Base-by-base conservation (phyloP, 2,797 vertebrate species). In the Gila robusta region DNA sequence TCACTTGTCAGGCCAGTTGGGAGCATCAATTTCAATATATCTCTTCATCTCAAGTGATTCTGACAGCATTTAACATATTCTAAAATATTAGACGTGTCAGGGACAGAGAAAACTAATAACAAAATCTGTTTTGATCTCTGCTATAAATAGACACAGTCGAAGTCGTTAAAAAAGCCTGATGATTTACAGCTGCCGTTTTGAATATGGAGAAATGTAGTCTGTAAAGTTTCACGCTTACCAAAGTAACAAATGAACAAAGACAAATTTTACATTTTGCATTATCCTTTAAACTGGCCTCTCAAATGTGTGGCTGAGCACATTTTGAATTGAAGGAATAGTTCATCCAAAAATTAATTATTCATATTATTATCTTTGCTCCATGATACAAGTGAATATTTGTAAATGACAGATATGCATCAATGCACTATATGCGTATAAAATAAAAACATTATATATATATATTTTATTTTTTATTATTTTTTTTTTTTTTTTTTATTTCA, bases 21-120 rank as follows among this genome's bases (percentile, higher is more conserved):
- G 41, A 86, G 44, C 59, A 79, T 86, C 87, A 73, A 66, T 85
- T 86, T 88, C 56, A 86, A 85, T 56, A 79, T 54, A 78, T 71
- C 47, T 78, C 64, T 79, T 78, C 28, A 23, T 39, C 56, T 78
- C 35, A 78, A 83, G 80, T 78, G 73, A 78, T 44, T 79, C 44
- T 83, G 81, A 78, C 86, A 87, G 47, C 56, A 80, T 64, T 78
- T 79, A 71, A 64, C 70, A 32, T 79, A 83, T 72, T 87, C 67
- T 41, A 72, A 72, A 87, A 78, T 87, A 64, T 83, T 64, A 21
- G 28, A 66, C 4, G 37, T 84, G 62, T 84, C 83, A 70, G 64
- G 64, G 74, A 79, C 72, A 69, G 59, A 67, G 73, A 28, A 12
- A n/a, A 66, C n/a, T 52, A 69, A 70, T 84, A 52, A 70, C 49